A percentile compares a stretch with the other conserved stretches of the same genome.
Evolutionary conservation across 2,113 vertebrate genomes (phyloP).

Genomic region (Recurvirostra avosetta): DNA sequence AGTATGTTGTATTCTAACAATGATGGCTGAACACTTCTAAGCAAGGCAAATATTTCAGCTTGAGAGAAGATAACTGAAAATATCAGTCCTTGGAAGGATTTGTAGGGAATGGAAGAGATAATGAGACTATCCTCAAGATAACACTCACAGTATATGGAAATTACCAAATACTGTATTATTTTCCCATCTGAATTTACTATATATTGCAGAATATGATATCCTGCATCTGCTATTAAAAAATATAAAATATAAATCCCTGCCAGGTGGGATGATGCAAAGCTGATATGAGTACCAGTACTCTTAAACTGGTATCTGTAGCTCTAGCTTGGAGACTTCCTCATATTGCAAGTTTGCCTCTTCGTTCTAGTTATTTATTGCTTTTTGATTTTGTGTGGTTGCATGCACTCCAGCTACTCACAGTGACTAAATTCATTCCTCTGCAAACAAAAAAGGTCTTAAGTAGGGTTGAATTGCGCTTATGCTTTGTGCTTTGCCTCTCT

Average conservation of each 20-base stretch:
- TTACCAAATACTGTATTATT: not conserved
- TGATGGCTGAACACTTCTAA: not conserved
- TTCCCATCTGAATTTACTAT: not conserved
- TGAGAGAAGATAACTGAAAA: not conserved
- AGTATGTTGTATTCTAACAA: not conserved
- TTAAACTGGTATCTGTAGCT: not conserved
- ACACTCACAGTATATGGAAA: not conserved
- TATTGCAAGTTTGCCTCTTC: not conserved
- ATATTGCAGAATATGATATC: not conserved
- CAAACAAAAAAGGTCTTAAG: not conserved
- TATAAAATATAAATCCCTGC: not conserved
- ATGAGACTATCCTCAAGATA: not conserved
- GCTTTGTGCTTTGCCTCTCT: conserved; percentile 9
- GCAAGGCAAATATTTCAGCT: not conserved
- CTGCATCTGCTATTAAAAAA: not conserved
- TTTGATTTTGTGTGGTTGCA: not conserved
- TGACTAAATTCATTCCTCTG: not conserved
- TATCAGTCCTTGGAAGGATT: not conserved
- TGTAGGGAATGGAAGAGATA: not conserved
- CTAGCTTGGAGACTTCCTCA: not conserved
- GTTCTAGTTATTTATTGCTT: conserved; percentile 21
- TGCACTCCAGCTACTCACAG: not conserved
- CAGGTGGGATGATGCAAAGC: not conserved
- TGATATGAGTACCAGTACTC: not conserved
- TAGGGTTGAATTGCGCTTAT: not conserved